Evolutionary conservation across 1,140 invertebrate species (phyloP), one percentile per base, ranked within the genome.

Genomic region (Brachionus plicatilis): DNA sequence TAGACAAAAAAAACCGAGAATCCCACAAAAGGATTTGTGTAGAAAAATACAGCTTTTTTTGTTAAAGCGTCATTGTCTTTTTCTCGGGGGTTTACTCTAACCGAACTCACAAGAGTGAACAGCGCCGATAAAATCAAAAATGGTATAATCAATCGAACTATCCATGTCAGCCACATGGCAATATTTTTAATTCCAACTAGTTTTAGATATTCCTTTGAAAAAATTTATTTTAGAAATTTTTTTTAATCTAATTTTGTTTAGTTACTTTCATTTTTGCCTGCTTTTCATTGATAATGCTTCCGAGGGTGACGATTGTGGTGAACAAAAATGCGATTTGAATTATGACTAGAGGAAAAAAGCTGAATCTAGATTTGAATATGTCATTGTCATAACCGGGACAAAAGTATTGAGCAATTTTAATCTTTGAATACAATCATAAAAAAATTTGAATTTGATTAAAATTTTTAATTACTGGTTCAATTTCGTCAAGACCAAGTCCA

Each of bases 231-330:
- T 66, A 37, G 11, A 3, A 12, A 65, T 33, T 43, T 45, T 24
- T n/a, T 11, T 17, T 24, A 14, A 45, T 0, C 0, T 41, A 5
- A 12, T 66, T 29, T 66, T 33, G 7, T 78, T 78, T 53, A 20
- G 17, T 60, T 82, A 83, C 82, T 41, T 83, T 83, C 60, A 68
- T 83, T 70, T 83, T 83, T 33, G 60, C 14, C 41, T 83, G 60
- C 12, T 68, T 68, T 83, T 83, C 82, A 17, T 20, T 43, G 14
- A 83, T 68, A 17, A 83, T 83, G 37, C 47, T 68, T 29, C 82
- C 82, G 2, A 83, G 12, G 11, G 33, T 72, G 1, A 83, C 60
- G 8, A 83, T 70, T 20, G 68, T 37, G 20, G 82, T 83, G 45
- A 83, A 68, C 43, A 83, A 70, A 68, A 70, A 83, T 9, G 41